Base-by-base conservation (phyloP, 2,797 vertebrate genomes). In the Lepus townsendii region DNA sequence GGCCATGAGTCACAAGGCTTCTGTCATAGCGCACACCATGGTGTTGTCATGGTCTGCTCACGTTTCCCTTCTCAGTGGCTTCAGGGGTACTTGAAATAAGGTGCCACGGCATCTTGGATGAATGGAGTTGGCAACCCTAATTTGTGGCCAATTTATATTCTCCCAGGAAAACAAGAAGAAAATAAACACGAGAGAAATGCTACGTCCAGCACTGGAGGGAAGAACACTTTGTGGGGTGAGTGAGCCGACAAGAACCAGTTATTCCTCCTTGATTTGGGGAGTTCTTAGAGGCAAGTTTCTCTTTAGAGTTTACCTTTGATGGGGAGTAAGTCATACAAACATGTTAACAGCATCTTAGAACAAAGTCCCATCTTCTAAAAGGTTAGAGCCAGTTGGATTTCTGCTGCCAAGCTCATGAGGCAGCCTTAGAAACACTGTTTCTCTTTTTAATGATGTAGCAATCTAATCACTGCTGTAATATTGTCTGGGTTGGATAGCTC, bases 361-460 rank as follows among this genome's bases (percentile, higher is more conserved):
- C 50, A 75, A 90, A 83, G 68, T 52, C 78, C n/a, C 3, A 19
- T 63, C 57, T 77, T 93, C 65, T 75, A 24, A 96, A 94, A 92
- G 42, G 65, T 77, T 76, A 89, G 32, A 83, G 47, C 38, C 62
- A 42, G 57, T 60, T 88, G 83, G 83, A 63, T 19, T 91, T 95
- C 52, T 57, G 19, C 76, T 76, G 88, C 82, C 27, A 3, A 96
- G 83, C 77, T 38, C 32, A 38, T 72, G 83, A 71, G 66, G 20
- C n/a, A 77, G 52, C 60, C 54, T 78, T 77, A 20, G n/a, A 92
- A 83, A 76, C n/a, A 20, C 24, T 54, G 2, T 47, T 78, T 76
- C 35, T 68, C 35, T 86, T 32, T 54, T 50, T 35, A 86, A n/a
- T 38, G 19, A 27, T 68, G 17, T 2, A 12, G 32, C 4, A n/a